phyloP scores from a whole-genome alignment of 2,797 vertebrate genomes.

The Platyrinchus mystaceus region DNA sequence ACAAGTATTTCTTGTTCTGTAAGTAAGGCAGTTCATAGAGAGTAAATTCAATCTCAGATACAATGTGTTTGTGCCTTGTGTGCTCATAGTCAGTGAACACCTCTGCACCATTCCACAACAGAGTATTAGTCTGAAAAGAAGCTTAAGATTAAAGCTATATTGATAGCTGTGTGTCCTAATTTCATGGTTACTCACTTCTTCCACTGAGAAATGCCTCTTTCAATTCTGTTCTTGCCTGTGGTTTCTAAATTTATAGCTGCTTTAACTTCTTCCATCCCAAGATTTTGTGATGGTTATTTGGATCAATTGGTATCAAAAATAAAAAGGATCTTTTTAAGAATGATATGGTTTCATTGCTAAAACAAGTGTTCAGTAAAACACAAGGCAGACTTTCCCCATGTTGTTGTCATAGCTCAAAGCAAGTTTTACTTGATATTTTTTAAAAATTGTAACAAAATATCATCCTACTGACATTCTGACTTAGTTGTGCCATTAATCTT shows the following conservation, averaged over 20 bases:
- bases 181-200: constrained; percentile 16
- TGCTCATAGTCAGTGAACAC: not conserved
- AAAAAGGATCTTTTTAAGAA: not conserved
- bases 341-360: not conserved
- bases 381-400: not conserved
- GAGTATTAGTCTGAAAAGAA: constrained; percentile 44
- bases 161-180: constrained; percentile 44
- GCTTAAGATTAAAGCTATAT: constrained; percentile 57
- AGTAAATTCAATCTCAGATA: not conserved
- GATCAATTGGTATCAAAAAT: not conserved
- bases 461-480: not conserved
- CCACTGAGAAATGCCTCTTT: not conserved
- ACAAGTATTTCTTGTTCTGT: not conserved
- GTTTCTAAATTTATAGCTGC: not conserved
- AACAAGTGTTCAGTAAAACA: not conserved
- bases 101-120: not conserved
- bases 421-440: not conserved
- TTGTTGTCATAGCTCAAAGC: not conserved
- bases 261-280: not conserved
- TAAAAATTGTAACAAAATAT: not conserved
- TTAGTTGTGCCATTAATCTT: not conserved
- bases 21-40: not conserved
- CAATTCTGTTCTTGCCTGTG: not conserved
- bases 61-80: not conserved
- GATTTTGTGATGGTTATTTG: not conserved